phyloP scores from a whole-genome alignment of 2,797 vertebrate genomes.

The Sebastolobus altivelis region DNA sequence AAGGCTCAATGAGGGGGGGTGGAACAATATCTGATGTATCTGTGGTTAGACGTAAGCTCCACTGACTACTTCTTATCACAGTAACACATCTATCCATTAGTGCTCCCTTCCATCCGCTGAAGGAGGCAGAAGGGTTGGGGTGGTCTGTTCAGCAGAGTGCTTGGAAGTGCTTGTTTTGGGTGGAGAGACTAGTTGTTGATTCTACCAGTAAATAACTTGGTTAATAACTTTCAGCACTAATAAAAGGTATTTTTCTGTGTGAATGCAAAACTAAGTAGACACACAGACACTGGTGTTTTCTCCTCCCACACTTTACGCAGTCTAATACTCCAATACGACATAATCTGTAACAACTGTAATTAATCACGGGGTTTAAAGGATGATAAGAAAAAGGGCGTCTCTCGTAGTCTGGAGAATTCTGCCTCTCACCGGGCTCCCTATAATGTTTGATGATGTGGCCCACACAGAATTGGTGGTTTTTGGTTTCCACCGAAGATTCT shows the following conservation, averaged over 20 bases:
- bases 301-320: not conserved
- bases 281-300: not conserved
- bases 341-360: conserved; percentile 25
- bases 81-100: conserved; percentile 71
- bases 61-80: conserved; percentile 59
- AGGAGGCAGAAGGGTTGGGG: conserved; percentile 5
- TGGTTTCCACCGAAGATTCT: conserved; percentile 77
- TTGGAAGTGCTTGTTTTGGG: conserved; percentile 14
- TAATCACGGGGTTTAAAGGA: conserved; percentile 48
- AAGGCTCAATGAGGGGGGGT: conserved; percentile 23
- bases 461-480: conserved; percentile 77
- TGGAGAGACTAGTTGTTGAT: not conserved
- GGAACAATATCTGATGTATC: conserved; percentile 58
- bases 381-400: conserved; percentile 49
- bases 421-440: conserved; percentile 40
- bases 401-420: conserved; percentile 27
- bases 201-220: conserved; percentile 2
- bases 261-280: not conserved
- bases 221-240: conserved; percentile 23
- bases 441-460: conserved; percentile 68
- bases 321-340: conserved; percentile 23
- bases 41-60: conserved; percentile 41
- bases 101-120: conserved; percentile 24
- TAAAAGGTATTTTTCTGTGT: conserved; percentile 10
- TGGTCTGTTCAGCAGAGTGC: conserved; percentile 26